Evolutionary conservation across 2,888 invertebrate genomes (phyloP).

Genomic region (Epinotia demarniana): DNA sequence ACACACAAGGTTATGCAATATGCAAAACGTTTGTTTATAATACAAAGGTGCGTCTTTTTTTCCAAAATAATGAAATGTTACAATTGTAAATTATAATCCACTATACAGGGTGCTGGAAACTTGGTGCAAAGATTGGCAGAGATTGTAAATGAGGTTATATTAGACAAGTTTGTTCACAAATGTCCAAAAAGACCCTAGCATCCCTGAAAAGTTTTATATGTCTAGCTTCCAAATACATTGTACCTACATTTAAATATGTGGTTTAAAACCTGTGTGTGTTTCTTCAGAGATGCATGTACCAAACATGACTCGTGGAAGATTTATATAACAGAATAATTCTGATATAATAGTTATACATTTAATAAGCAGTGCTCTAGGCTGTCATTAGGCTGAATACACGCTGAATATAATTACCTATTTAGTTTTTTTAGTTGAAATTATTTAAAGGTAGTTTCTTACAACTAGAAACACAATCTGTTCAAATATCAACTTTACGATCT

Average conservation of each 20-base stretch:
- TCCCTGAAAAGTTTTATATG: too few species aligned
- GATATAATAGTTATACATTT: constrained; percentile 4
- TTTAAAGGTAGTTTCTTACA: neutral
- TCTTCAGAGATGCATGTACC: neutral
- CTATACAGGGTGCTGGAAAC: too few species aligned
- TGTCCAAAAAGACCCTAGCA: too few species aligned
- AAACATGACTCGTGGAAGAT: neutral
- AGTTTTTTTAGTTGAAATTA: neutral
- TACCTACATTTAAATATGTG: neutral
- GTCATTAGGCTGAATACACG: neutral
- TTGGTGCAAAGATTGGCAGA: too few species aligned
- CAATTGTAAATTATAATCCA: too few species aligned
- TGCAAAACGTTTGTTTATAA: neutral
- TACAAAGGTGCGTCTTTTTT: neutral
- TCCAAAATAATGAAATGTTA: neutral
- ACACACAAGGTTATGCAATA: constrained; percentile 1
- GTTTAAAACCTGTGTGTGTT: too few species aligned
- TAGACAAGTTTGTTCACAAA: too few species aligned
- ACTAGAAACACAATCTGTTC: neutral
- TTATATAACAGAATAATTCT: neutral
- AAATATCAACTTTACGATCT: neutral
- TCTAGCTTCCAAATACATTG: too few species aligned
- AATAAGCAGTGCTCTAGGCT: constrained; percentile 9
- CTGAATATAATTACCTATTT: neutral
- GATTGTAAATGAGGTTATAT: too few species aligned